These are phyloP conservation scores for Datnioides undecimradiatus DNA, from an alignment of 2,113 vertebrate genomes.

Conservation along the genomic window DNA sequence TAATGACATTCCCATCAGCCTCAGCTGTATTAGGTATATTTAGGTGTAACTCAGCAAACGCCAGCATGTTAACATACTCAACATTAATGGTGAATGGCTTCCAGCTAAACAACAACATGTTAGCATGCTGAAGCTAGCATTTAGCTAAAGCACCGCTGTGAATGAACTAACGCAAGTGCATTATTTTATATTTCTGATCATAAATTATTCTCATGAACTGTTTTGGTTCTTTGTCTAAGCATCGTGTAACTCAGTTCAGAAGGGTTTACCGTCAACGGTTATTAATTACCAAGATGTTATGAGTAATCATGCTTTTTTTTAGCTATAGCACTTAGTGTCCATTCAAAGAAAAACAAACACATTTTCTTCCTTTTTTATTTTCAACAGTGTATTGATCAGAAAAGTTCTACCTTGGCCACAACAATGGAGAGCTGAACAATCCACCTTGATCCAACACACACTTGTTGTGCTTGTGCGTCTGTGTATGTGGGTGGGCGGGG, in stretches of 20 bases:
- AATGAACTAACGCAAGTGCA: background rate
- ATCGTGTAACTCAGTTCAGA: background rate
- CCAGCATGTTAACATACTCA: background rate
- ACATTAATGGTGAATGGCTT: background rate
- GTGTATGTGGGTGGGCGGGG: constrained; percentile 18
- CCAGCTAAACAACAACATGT: no score
- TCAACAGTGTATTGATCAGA: constrained; percentile 41
- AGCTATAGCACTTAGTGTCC: background rate
- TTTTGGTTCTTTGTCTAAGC: background rate
- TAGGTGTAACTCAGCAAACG: no score
- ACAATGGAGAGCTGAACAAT: constrained; percentile 40
- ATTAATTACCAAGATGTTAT: background rate
- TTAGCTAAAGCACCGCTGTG: background rate
- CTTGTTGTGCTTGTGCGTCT: constrained; percentile 15
- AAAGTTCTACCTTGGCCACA: constrained; percentile 32
- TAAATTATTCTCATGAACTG: background rate
- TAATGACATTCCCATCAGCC: background rate
- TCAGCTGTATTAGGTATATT: background rate
- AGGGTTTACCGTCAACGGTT: background rate
- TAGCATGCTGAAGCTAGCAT: background rate
- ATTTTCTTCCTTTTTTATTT: background rate
- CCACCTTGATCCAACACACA: constrained; percentile 34
- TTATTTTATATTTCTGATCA: background rate
- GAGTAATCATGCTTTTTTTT: background rate
- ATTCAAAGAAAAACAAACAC: background rate